A percentile compares a stretch with the other conserved stretches of the same genome.
Evolutionary conservation across 2,113 vertebrate species (phyloP).

Genomic region (Ancistrus triradiatus): DNA sequence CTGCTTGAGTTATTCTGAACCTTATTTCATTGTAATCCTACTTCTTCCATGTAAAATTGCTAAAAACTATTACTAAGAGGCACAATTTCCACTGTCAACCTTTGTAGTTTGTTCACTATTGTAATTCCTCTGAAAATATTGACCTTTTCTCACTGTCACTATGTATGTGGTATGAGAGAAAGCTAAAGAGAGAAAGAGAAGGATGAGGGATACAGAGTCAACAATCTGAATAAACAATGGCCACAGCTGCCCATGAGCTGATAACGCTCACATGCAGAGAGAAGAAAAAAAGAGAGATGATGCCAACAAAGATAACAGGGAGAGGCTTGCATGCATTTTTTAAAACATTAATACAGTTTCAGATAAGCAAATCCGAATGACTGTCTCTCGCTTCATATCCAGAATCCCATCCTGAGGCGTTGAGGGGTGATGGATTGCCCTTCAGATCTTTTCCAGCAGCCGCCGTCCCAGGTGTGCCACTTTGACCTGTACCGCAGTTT

Average conservation of each 20-base stretch:
- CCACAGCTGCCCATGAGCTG: conserved; percentile 71
- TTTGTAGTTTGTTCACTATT: conserved; percentile 29
- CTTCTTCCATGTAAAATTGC: no score
- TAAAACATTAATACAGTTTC: conserved; percentile 28
- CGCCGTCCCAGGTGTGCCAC: conserved; percentile 50
- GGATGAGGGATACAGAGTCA: conserved; percentile 59
- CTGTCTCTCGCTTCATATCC: conserved; percentile 27
- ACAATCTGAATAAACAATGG: conserved; percentile 76
- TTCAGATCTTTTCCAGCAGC: conserved; percentile 62
- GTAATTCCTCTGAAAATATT: conserved; percentile 50
- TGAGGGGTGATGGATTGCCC: conserved; percentile 65
- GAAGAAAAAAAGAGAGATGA: conserved; percentile 56
- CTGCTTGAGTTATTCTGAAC: no score
- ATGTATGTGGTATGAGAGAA: conserved; percentile 48
- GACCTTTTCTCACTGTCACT: conserved; percentile 38
- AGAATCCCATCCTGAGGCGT: conserved; percentile 30
- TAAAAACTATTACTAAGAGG: no score
- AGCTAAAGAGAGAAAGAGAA: conserved; percentile 28
- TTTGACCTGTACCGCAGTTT: conserved; percentile 57
- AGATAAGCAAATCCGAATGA: conserved; percentile 10
- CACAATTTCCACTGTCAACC: not conserved
- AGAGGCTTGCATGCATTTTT: conserved; percentile 19
- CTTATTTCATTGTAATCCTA: no score
- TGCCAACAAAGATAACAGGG: conserved; percentile 40
- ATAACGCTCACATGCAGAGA: conserved; percentile 62